These are phyloP conservation scores for Psephotus haematonotus DNA, from an alignment of 2,113 vertebrate genomes.

Conservation along the genomic window DNA sequence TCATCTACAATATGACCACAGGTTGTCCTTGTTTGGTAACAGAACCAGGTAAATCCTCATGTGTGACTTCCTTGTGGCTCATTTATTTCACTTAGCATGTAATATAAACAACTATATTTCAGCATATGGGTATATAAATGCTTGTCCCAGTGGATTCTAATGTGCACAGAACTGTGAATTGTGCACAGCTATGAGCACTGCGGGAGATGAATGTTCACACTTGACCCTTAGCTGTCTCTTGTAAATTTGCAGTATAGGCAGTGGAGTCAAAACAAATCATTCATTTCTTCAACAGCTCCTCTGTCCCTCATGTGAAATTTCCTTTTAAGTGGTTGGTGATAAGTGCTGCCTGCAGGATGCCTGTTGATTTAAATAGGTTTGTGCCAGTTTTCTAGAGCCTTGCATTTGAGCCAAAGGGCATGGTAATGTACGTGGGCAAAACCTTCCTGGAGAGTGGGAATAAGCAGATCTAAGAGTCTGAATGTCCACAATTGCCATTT, in stretches of 20 bases:
- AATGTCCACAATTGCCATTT: background rate
- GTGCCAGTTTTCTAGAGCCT: background rate
- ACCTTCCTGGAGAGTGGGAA: background rate
- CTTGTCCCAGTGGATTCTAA: background rate
- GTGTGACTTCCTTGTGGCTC: background rate
- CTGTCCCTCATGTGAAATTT: background rate
- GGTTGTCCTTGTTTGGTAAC: background rate
- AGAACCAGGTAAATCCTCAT: background rate
- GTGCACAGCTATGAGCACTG: background rate
- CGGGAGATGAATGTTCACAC: background rate
- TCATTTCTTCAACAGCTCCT: background rate
- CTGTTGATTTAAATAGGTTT: background rate
- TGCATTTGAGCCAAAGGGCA: background rate
- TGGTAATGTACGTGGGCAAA: background rate
- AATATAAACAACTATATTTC: background rate
- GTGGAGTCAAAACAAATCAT: background rate
- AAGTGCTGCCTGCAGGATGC: background rate
- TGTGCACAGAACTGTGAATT: background rate
- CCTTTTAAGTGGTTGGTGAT: background rate
- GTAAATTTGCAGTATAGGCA: background rate
- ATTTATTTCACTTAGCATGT: background rate
- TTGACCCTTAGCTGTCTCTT: background rate
- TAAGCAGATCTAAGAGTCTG: background rate
- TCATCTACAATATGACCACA: background rate
- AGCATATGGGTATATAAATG: background rate